These are phyloP conservation scores for Colostygia pectinataria DNA, from an alignment of 2,888 invertebrate genomes.

Conservation along the genomic window DNA sequence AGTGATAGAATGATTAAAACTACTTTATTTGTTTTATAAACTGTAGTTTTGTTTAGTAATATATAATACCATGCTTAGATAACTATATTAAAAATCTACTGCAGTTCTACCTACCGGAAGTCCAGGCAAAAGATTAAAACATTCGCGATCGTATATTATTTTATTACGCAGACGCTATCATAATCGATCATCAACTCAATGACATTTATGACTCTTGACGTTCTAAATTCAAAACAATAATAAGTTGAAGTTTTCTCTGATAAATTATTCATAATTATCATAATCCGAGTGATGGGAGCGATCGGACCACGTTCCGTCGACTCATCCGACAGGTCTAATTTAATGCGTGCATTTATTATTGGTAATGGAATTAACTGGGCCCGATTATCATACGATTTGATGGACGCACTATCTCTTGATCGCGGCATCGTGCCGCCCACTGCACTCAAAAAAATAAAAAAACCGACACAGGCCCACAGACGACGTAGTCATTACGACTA, in stretches of 20 bases:
- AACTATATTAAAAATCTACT: constrained; percentile 1
- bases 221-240: constrained; percentile 76
- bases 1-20: background rate
- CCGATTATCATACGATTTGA: constrained; percentile 83
- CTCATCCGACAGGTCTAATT: constrained; percentile 81
- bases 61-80: too few species aligned
- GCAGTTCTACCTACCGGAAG: constrained; percentile 1
- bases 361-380: constrained; percentile 81
- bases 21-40: too few species aligned
- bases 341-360: constrained; percentile 83
- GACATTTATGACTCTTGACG: constrained; percentile 63
- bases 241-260: constrained; percentile 62
- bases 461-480: constrained; percentile 53
- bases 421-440: constrained; percentile 69
- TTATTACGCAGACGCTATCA: constrained; percentile 56
- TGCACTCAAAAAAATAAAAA: constrained; percentile 63
- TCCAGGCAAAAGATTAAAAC: constrained; percentile 38
- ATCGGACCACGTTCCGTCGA: constrained; percentile 70
- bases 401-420: constrained; percentile 79
- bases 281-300: constrained; percentile 79
- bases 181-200: constrained; percentile 54
- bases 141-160: constrained; percentile 50
- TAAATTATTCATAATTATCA: constrained; percentile 82
- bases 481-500: constrained; percentile 76
- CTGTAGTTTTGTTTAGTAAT: too few species aligned